Base-by-base conservation (phyloP, 2,888 invertebrate species). In the Apomyelois bistriatella region DNA sequence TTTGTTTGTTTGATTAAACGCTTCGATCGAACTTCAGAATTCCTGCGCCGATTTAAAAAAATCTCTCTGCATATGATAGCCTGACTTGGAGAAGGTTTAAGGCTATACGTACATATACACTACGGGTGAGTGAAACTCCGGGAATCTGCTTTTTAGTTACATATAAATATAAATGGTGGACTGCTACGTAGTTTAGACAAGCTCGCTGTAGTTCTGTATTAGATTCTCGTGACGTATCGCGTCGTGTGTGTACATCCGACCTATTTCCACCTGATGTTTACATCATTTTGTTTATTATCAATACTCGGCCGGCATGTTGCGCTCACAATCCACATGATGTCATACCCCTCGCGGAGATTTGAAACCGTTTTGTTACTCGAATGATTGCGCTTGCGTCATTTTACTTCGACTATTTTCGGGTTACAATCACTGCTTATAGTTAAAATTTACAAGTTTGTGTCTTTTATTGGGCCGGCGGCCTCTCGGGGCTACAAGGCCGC, bases 181-280 rank as follows among this genome's bases (percentile, higher is more conserved):
- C n/a, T n/a, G n/a, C n/a, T n/a, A n/a, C n/a, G n/a, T n/a, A n/a
- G n/a, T n/a, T n/a, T n/a, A n/a, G n/a, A n/a, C n/a, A n/a, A n/a
- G n/a, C n/a, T n/a, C n/a, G n/a, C n/a, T n/a, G n/a, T n/a, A n/a
- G n/a, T n/a, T n/a, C n/a, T n/a, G n/a, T n/a, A n/a, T n/a, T n/a
- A n/a, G n/a, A n/a, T n/a, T n/a, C n/a, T 22, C 22, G 3, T 46
- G 13, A 7, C 32, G 6, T 30, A 3, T 9, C 15, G 1, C 15
- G 15, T 10, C 32, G 15, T 16, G 32, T n/a, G 13, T 17, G 22
- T 12, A 37, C 37, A 38, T 38, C 48, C 48, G 48, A 48, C 48
- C 49, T 41, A 50, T 30, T 38, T 50, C 15, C 49, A 40, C 49
- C 40, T 50, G 49, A n/a, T 40, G 49, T 50, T 50, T 40, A 32